Base-by-base conservation (phyloP, 1,140 invertebrate species). In the Bathynomus jamesi region DNA sequence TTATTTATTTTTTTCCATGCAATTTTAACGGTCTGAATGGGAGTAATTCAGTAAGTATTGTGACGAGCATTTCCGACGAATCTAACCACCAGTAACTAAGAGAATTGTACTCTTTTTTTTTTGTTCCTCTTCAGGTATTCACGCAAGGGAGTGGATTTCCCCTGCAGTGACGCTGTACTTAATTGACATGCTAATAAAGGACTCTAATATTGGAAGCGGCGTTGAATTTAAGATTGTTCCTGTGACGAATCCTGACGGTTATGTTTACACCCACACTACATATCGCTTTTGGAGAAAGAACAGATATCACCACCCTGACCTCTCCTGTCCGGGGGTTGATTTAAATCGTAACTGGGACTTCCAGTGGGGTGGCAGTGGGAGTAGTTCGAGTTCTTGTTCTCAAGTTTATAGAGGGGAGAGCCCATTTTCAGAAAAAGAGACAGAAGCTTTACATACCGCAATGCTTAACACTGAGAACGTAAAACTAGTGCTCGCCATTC, bases 401-500 rank as follows among this genome's bases (percentile, higher is more conserved):
- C 84, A 78, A 28, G 78, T 76, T 24, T 65, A 82, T 84, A 72
- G 86, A 71, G 84, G 84, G 31, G 82, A 81, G 82, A 73, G 80
- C 11, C 86, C 82, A 10, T 80, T 82, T 66, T 82, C 80, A 8
- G 82, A 83, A 68, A 79, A 76, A 3, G 82, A 83, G 75, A 80
- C 78, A 8, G 27, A 65, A 8, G 81, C 80, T n/a, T 72, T 81
- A 0, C 60, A 74, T 46, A 70, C 79, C n/a, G 64, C 79, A 17
- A 73, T 82, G 27, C 71, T 73, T 21, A 62, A 61, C 8, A 61
- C 74, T 21, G 24, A 53, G n/a, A 61, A 70, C 30, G 76, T 91
- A 0, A 87, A 89, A 77, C 87, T 89, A 8, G 95, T 93, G 75
- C 79, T 95, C 28, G 91, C 91, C 3, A 87, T 95, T 76, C 94